Percentiles rank a stretch among this genome's conserved stretches.
Evolutionary conservation across 2,113 vertebrate genomes (phyloP).

Genomic region (Saccopteryx bilineata): DNA sequence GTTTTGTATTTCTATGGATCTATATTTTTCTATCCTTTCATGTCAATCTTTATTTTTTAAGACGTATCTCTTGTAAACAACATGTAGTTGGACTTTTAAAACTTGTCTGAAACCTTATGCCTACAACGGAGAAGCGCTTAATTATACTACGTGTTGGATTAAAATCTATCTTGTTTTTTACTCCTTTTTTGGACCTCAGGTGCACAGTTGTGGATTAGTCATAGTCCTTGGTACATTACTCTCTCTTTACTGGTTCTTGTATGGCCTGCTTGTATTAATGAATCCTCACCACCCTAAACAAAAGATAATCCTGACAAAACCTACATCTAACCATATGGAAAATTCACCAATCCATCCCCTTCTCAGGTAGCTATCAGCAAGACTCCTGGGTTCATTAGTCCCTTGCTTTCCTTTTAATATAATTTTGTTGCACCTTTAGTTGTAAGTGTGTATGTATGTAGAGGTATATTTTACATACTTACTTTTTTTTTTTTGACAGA

Average conservation of each 20-base stretch:
- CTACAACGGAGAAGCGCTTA: not conserved
- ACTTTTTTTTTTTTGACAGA: not conserved
- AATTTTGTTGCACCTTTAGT: not conserved
- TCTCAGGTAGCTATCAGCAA: not conserved
- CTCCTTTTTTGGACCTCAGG: not conserved
- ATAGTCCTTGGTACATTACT: not conserved
- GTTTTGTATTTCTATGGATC: not conserved
- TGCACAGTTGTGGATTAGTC: not conserved
- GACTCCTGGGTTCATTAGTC: not conserved
- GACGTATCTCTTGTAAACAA: not conserved
- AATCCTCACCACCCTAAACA: not conserved
- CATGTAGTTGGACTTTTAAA: not conserved
- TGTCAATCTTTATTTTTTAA: not conserved
- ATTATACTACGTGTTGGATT: not conserved
- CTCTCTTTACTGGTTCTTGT: not conserved
- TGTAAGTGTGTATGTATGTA: not conserved
- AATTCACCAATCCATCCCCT: not conserved
- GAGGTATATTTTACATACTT: not conserved
- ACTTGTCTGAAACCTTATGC: not conserved
- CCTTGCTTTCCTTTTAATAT: not conserved
- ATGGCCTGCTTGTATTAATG: not conserved
- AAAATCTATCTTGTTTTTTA: not conserved
- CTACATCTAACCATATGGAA: not conserved
- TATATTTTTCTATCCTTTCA: not conserved
- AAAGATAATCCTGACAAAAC: not conserved